Base-by-base conservation (phyloP, 2,113 vertebrate genomes). In the Oncorhynchus nerka region DNA sequence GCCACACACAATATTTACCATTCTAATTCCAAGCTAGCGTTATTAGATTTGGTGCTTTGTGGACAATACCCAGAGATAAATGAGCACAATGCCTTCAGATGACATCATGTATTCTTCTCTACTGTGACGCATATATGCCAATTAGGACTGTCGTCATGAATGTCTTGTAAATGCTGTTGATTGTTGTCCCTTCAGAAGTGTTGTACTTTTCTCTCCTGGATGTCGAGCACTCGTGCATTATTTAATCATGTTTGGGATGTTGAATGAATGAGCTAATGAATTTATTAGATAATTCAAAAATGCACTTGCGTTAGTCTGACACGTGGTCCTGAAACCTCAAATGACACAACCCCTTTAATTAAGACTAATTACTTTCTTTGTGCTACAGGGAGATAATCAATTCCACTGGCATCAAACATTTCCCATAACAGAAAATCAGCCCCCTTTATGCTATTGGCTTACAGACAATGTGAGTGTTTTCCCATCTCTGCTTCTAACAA, bases 301-400 rank as follows among this genome's bases (percentile, higher is more conserved):
- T 55, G 4, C 51, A 45, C 39, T 45, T 45, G 39, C 39, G 2
- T 45, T 45, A 45, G 9, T 62, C 6, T n/a, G 20, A 62, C n/a
- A 62, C n/a, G 7, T 62, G 20, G 55, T 16, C 8, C 64, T 81
- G 68, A 83, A 91, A 80, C 81, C 80, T 65, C 81, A 81, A 78
- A 16, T 81, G 79, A 77, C 76, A 79, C 82, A 79, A 78, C 70
- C 2, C 30, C 87, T 89, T 91, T 91, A 92, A 93, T 92, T 90
- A 92, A 90, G 90, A 91, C 87, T 91, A 89, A 92, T 91, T 91
- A 90, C 90, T 90, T 91, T 84, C 89, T 91, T 91, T 87, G 88
- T 84, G 22, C 82, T 71, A 87, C 78, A 83, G 78, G 85, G 85
- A 88, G 83, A 85, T 92, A 91, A 93, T 93, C 91, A 92, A 88